These are phyloP conservation scores for Rallus crepitans DNA, from an alignment of 2,797 vertebrate genomes.

Conservation along the genomic window DNA sequence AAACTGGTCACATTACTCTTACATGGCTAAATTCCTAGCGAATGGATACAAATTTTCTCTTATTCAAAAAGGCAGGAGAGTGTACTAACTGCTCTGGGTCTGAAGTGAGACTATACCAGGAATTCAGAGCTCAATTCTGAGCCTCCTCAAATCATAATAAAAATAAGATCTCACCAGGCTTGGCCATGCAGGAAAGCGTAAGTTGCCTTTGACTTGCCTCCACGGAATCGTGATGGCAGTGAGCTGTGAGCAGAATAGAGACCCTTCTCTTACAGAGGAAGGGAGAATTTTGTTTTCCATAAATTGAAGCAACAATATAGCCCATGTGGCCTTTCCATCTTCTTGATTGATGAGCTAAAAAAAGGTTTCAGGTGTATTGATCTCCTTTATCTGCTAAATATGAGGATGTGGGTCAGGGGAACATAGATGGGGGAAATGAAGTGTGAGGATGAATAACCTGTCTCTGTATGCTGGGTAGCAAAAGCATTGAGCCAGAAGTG, in stretches of 20 bases:
- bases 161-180: accelerated
- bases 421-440: neutral
- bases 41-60: neutral
- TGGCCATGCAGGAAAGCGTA: neutral
- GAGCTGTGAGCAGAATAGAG: neutral
- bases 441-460: neutral
- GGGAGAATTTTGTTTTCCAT: neutral
- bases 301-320: neutral
- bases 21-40: neutral
- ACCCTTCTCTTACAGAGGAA: neutral
- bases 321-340: neutral
- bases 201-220: neutral
- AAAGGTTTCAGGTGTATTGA: neutral
- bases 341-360: neutral
- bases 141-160: neutral
- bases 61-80: neutral
- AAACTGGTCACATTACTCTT: neutral
- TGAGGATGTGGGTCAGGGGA: neutral
- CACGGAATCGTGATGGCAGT: neutral
- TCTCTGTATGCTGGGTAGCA: neutral
- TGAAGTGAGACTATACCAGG: neutral
- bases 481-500: neutral
- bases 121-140: neutral
- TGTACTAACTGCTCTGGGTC: neutral
- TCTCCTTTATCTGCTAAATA: neutral